A percentile compares a stretch with the other conserved stretches of the same genome.
Conservation (phyloP, 2,113 vertebrate genomes). For the Saimiri boliviensis region DNA sequence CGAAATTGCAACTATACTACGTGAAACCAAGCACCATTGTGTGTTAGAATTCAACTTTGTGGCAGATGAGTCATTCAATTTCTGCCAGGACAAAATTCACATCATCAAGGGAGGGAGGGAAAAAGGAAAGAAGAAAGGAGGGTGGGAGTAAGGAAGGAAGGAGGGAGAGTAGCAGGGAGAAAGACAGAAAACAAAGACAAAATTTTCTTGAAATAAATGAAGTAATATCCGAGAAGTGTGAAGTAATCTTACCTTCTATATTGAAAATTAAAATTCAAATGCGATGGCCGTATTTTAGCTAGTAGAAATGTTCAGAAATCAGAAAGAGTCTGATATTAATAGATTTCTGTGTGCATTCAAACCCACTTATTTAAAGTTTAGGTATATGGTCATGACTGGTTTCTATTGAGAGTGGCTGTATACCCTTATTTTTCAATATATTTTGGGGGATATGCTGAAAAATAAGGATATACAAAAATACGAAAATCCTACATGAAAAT, state of each 20-base stretch:
- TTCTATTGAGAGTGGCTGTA: accelerated
- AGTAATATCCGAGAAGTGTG: accelerated
- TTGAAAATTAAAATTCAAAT: background rate
- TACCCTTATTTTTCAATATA: background rate
- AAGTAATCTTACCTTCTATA: too few species aligned
- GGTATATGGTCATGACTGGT: background rate
- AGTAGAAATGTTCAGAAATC: background rate
- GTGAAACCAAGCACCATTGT: constrained; percentile 68
- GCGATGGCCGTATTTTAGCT: background rate
- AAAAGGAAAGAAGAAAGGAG: background rate
- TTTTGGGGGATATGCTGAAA: too few species aligned
- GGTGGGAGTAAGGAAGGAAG: background rate
- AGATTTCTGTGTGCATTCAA: too few species aligned
- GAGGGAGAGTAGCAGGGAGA: too few species aligned
- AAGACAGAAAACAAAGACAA: background rate
- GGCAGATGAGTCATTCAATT: constrained; percentile 68
- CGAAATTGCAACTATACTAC: constrained; percentile 73
- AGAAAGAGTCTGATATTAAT: too few species aligned
- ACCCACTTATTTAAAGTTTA: background rate
- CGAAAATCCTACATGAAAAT: too few species aligned
- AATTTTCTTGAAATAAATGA: background rate
- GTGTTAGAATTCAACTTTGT: constrained; percentile 78
- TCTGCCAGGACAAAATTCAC: constrained; percentile 63
- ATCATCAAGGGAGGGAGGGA: constrained; percentile 69
- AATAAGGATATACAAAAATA: too few species aligned